Conservation (phyloP, 1,140 invertebrate species). For the Diplogasteroides magnus region DNA sequence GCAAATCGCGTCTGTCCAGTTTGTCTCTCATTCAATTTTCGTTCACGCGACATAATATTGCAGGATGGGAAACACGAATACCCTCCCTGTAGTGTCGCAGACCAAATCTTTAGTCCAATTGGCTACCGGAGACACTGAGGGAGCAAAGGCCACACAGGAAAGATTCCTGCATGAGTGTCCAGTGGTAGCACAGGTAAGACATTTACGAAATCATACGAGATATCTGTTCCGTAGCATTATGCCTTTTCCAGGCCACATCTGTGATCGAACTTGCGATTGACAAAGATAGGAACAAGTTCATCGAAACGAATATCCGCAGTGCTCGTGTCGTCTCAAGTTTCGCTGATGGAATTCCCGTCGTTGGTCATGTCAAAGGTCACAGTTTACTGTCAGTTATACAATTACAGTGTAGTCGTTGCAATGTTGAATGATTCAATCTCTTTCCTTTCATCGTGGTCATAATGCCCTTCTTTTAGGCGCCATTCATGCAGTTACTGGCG, state of each 20-base stretch:
- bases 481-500: constrained; percentile 4
- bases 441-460: too few species aligned
- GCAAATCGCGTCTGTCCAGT: too few species aligned
- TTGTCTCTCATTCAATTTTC: too few species aligned
- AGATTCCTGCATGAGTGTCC: constrained; percentile 4
- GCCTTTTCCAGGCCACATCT: constrained; percentile 5
- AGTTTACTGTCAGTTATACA: too few species aligned
- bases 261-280: neutral
- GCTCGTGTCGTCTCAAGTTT: constrained; percentile 1
- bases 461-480: neutral
- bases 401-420: too few species aligned
- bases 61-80: constrained; percentile 13
- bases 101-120: constrained; percentile 6
- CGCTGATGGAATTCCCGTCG: constrained; percentile 12
- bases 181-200: constrained; percentile 2
- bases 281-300: neutral
- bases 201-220: too few species aligned
- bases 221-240: neutral
- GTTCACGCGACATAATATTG: too few species aligned
- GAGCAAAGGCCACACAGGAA: constrained; percentile 6
- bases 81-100: constrained; percentile 7
- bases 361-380: constrained; percentile 11
- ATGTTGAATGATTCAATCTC: too few species aligned
- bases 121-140: neutral
- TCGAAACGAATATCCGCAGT: neutral